phyloP scores from a whole-genome alignment of 2,888 invertebrate genomes.

The Pterostichus niger region DNA sequence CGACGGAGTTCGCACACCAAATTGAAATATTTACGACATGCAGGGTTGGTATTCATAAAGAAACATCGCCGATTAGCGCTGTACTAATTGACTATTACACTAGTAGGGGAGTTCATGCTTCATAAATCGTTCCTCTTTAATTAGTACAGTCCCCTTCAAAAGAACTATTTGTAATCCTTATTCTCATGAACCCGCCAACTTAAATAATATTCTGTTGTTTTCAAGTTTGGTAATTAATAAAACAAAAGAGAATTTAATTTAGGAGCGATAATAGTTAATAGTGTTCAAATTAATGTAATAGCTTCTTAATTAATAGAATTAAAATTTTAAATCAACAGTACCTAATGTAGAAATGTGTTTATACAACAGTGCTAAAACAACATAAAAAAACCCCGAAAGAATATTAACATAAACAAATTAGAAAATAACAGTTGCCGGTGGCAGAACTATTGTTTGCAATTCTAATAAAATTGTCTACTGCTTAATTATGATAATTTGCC shows the following conservation, averaged over 20 bases:
- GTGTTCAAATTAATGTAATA: conserved; percentile 33
- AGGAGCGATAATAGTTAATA: conserved; percentile 12
- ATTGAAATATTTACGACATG: conserved; percentile 62
- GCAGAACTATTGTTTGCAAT: conserved; percentile 29
- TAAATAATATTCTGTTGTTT: not conserved
- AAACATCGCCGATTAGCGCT: conserved; percentile 70
- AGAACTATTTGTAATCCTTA: conserved; percentile 62
- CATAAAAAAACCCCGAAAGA: not conserved
- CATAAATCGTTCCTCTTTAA: conserved; percentile 72
- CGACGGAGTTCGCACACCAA: conserved; percentile 59
- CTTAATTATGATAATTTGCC: conserved; percentile 63
- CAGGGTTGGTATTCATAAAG: conserved; percentile 70
- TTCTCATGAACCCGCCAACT: conserved; percentile 24
- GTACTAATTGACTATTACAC: conserved; percentile 73
- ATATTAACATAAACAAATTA: conserved; percentile 44
- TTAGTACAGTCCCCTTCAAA: conserved; percentile 70
- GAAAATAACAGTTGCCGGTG: conserved; percentile 51
- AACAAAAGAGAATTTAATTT: conserved; percentile 7
- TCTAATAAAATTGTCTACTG: conserved; percentile 49
- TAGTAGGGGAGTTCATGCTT: conserved; percentile 70
- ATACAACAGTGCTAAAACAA: not conserved
- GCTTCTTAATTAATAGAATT: conserved; percentile 5
- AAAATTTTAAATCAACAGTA: conserved; percentile 12
- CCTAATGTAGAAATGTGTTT: not conserved
- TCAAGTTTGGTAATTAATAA: conserved; percentile 6